Evolutionary conservation across 2,797 vertebrate species (phyloP), one percentile per base, ranked within the genome.

Genomic region (Halcyon leucocephala): DNA sequence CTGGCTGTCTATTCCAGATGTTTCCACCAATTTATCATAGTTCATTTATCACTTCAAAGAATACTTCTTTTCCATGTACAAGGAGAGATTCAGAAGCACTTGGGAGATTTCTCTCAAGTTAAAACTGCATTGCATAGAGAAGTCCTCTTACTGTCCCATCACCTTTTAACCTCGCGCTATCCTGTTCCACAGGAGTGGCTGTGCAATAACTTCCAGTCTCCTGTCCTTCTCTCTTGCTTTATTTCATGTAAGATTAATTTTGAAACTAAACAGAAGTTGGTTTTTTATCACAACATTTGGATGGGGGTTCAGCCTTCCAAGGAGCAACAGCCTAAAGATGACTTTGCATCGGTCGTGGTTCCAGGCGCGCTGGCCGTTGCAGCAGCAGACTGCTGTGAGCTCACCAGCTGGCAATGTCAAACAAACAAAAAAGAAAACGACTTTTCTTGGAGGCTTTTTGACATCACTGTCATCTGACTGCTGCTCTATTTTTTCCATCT

Each of bases 321-420:
- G 0, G 0, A 35, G 16, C 39, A 39, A 37, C 25, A 9, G 35
- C 39, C 22, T 66, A 2, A 28, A 7, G 4, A 3, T 0, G 21
- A 6, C 62, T 80, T 6, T 37, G 6, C 20, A 2, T 65, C 48
- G 3, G 7, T 46, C 6, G 26, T 44, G 9, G 7, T 61, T 33
- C 4, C 46, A 21, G 6, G 33, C 24, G 3, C 9, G 11, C 31
- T 73, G 82, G 22, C 42, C 7, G 0, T 7, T 14, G n/a, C 25
- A n/a, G 72, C 78, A 54, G 62, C 37, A 29, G 14, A 0, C 39
- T 60, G 22, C 62, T 86, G 33, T 18, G 58, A 60, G 29, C 33
- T 79, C 44, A 5, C 44, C 19, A n/a, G 21, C 60, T 66, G 35
- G 41, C 61, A 14, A 24, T n/a, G 14, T 26, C 9, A 51, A 48